Percentiles rank a stretch among this genome's conserved stretches.
phyloP scores from a whole-genome alignment of 2,797 vertebrate genomes.

The Delichon dasypus region DNA sequence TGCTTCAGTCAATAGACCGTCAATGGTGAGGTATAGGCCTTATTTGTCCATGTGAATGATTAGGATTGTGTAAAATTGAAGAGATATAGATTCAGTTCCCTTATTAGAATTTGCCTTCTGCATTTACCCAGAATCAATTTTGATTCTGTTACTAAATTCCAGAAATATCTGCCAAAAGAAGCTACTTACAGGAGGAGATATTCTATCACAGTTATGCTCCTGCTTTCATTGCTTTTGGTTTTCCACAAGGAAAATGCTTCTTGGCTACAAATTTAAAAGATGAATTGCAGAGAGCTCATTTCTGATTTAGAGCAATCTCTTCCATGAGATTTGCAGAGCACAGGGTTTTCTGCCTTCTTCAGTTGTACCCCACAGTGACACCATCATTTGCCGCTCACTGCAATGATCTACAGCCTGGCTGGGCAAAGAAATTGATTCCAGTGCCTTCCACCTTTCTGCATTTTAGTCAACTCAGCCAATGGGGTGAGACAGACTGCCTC shows the following conservation, averaged over 20 bases:
- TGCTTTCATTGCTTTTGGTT: not conserved
- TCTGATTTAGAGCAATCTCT: conserved; percentile 1
- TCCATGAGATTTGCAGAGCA: not conserved
- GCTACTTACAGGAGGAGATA: not conserved
- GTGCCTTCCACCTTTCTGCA: not conserved
- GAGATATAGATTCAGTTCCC: not conserved
- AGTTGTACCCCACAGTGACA: not conserved
- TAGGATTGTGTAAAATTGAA: not conserved
- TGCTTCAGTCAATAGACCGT: not conserved
- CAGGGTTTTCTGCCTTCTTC: not conserved
- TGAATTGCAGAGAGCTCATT: not conserved
- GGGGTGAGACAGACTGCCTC: not conserved
- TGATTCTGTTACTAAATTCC: not conserved
- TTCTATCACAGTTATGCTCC: not conserved
- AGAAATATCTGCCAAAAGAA: not conserved
- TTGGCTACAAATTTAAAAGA: not conserved
- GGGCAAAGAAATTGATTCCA: not conserved
- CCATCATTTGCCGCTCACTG: not conserved
- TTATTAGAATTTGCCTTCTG: not conserved
- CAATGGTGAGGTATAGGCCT: not conserved
- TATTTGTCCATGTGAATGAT: not conserved
- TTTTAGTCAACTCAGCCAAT: not conserved
- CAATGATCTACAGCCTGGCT: not conserved
- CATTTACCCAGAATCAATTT: not conserved
- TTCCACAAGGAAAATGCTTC: not conserved